Conservation (phyloP, 2,888 invertebrate genomes). For the Sphaerophoria rueppellii region DNA sequence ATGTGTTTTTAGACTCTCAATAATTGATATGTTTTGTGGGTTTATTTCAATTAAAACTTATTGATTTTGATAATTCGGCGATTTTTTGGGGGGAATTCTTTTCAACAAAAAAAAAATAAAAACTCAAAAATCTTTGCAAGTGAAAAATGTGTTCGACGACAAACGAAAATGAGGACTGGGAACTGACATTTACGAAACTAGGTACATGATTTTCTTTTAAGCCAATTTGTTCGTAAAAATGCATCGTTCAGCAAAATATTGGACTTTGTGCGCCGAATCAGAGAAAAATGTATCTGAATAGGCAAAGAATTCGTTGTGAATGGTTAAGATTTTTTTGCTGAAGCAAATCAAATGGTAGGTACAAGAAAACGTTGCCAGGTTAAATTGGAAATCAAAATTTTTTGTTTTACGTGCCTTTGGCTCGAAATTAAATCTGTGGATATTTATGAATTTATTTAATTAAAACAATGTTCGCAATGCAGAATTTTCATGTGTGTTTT, state of each 20-base stretch:
- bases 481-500: no score
- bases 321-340: no score
- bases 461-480: no score
- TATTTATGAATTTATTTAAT: no score
- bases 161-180: conserved; percentile 20
- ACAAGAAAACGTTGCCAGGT: conserved; percentile 18
- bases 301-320: neutral
- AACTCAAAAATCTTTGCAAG: neutral
- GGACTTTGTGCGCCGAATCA: conserved; percentile 31
- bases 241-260: conserved; percentile 12
- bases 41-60: conserved; percentile 35
- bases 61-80: conserved; percentile 39
- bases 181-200: conserved; percentile 16
- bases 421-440: no score
- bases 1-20: conserved; percentile 16
- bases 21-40: conserved; percentile 42
- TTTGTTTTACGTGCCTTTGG: no score
- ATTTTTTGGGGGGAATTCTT: neutral
- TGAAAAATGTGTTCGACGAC: conserved; percentile 6
- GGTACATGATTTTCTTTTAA: conserved; percentile 1
- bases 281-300: conserved; percentile 27
- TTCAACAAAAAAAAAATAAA: neutral
- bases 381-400: no score
- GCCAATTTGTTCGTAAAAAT: conserved; percentile 4
- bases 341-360: neutral